These are phyloP conservation scores for Casuarius casuarius DNA, from an alignment of 2,113 vertebrate genomes.

Conservation along the genomic window DNA sequence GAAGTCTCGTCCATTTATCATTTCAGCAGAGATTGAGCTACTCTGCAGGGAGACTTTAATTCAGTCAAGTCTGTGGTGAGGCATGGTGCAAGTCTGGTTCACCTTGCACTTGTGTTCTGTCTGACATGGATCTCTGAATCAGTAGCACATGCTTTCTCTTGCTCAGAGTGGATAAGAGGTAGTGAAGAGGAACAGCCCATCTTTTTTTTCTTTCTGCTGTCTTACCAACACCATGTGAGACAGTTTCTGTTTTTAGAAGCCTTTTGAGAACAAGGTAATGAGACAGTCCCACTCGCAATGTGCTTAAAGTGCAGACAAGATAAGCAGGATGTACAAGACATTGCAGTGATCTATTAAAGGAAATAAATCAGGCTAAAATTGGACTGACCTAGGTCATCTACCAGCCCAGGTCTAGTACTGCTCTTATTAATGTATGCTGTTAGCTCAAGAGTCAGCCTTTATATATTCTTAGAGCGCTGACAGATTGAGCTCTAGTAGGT, in stretches of 20 bases:
- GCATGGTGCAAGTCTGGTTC: too few relatives aligned
- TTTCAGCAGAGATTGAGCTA: too few relatives aligned
- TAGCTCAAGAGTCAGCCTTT: neutral
- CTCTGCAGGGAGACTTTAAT: too few relatives aligned
- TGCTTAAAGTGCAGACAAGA: neutral
- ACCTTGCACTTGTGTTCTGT: too few relatives aligned
- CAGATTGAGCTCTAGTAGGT: neutral
- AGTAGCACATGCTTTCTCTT: neutral
- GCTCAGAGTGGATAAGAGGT: neutral
- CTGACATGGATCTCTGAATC: neutral
- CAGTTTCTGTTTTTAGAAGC: neutral
- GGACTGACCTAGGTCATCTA: neutral
- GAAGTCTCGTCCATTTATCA: neutral
- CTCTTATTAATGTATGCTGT: neutral
- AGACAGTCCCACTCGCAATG: neutral
- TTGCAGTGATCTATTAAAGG: neutral
- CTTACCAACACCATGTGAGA: neutral
- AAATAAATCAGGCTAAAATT: neutral
- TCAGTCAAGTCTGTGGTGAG: too few relatives aligned
- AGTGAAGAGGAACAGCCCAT: neutral
- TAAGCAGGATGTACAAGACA: neutral
- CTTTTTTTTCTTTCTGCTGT: neutral
- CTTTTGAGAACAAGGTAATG: neutral
- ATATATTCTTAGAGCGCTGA: neutral
- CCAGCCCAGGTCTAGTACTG: too few relatives aligned